A percentile compares a stretch with the other conserved stretches of the same genome.
Conservation (phyloP, 2,797 vertebrate genomes). For the Tauraco hartlaubi region DNA sequence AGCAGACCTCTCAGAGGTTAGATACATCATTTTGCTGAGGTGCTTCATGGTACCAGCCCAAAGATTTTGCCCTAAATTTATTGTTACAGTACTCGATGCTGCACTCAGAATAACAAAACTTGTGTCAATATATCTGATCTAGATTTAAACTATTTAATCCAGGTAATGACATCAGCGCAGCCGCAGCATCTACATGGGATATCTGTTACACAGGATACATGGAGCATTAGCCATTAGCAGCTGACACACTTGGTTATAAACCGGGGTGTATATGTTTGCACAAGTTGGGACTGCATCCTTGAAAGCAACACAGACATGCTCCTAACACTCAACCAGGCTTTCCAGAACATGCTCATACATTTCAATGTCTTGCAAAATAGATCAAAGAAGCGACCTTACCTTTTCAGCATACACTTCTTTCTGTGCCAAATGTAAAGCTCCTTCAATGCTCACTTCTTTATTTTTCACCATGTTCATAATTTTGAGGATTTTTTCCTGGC, state of each 20-base stretch:
- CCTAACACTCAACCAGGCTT: not conserved
- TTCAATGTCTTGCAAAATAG: not conserved
- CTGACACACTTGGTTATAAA: not conserved
- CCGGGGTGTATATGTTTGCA: not conserved
- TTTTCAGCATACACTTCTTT: conserved; percentile 15
- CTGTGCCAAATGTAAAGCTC: conserved; percentile 80
- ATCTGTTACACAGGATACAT: not conserved
- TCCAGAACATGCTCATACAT: not conserved
- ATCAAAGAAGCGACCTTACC: conserved; percentile 45
- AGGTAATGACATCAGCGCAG: not conserved
- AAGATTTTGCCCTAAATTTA: not conserved
- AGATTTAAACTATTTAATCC: not conserved
- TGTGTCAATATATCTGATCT: not conserved
- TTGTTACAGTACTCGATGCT: not conserved
- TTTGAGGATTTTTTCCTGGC: conserved; percentile 85
- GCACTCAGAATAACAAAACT: not conserved
- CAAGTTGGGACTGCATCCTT: not conserved
- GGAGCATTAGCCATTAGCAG: not conserved
- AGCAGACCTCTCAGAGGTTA: not conserved
- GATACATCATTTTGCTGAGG: not conserved
- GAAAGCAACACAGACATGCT: not conserved
- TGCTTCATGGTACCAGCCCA: not conserved
- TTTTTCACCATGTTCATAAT: conserved; percentile 86
- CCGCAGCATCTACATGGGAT: not conserved
- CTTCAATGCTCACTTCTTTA: conserved; percentile 83